phyloP scores from a whole-genome alignment of 2,888 invertebrate species.

The Dolichopus griseipennis region DNA sequence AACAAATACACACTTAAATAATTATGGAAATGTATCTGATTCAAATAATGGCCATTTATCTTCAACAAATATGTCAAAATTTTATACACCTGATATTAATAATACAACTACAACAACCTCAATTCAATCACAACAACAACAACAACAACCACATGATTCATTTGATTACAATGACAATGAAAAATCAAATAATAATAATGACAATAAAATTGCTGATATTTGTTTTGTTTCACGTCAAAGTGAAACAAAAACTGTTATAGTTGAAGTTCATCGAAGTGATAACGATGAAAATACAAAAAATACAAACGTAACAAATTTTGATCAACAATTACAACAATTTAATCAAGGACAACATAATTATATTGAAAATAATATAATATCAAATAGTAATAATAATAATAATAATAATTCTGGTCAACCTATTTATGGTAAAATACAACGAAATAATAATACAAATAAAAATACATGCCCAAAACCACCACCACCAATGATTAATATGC shows the following conservation, averaged over 20 bases:
- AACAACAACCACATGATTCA: slow-evolving; percentile 24
- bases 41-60: not conserved
- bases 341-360: not conserved
- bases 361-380: slow-evolving; percentile 27
- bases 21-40: not conserved
- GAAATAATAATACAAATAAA: not conserved
- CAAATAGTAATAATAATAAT: slow-evolving; percentile 21
- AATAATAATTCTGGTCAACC: slow-evolving; percentile 8
- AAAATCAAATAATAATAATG: not conserved
- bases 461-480: slow-evolving; percentile 14
- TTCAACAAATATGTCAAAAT: not conserved
- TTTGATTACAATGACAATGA: not conserved
- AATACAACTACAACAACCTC: not conserved
- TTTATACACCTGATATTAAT: not conserved
- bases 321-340: slow-evolving; percentile 8
- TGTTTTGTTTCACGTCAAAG: slow-evolving; percentile 43
- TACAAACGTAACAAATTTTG: not conserved
- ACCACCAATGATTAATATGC: slow-evolving; percentile 13
- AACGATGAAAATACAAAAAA: slow-evolving; percentile 17
- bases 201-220: slow-evolving; percentile 38
- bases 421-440: slow-evolving; percentile 15
- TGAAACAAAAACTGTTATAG: slow-evolving; percentile 59
- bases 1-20: not conserved
- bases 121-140: slow-evolving; percentile 14
- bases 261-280: slow-evolving; percentile 61